A percentile compares a stretch with the other conserved stretches of the same genome.
These are phyloP conservation scores for Trichomycterus rosablanca DNA, from an alignment of 2,113 vertebrate genomes.

Conservation along the genomic window DNA sequence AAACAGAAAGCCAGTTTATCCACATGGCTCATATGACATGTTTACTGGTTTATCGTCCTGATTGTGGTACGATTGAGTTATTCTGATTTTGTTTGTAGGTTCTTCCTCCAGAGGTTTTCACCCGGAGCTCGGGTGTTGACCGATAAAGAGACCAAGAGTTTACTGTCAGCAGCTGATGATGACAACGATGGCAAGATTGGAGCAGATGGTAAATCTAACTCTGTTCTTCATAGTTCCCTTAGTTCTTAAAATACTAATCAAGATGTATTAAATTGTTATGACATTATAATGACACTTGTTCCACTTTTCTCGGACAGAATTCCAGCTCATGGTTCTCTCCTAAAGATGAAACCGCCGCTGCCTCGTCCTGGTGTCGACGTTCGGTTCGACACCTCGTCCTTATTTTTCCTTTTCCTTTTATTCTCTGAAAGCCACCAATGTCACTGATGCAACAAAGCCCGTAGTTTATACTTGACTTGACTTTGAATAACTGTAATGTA, in stretches of 20 bases:
- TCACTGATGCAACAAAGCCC: conserved; percentile 28
- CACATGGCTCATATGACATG: too few species aligned
- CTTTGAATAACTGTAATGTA: conserved; percentile 53
- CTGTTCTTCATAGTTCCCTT: too few species aligned
- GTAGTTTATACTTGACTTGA: conserved; percentile 31
- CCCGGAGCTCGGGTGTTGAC: conserved; percentile 82
- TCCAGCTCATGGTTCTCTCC: conserved; percentile 85
- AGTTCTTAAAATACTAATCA: too few species aligned
- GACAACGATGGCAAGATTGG: conserved; percentile 90
- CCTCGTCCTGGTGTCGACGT: conserved; percentile 42
- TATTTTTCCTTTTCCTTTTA: conserved; percentile 3
- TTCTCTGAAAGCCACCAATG: conserved; percentile 16
- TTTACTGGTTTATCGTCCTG: neutral
- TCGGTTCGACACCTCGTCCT: conserved; percentile 25
- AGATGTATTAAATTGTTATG: neutral
- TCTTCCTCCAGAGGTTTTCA: conserved; percentile 90
- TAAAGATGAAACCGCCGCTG: conserved; percentile 56
- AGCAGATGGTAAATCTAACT: conserved; percentile 72
- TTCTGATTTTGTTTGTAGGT: conserved; percentile 62
- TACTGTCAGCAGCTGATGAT: conserved; percentile 80
- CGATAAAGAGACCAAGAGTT: conserved; percentile 79
- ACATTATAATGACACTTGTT: too few species aligned
- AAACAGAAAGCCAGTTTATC: too few species aligned
- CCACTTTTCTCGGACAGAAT: too few species aligned
- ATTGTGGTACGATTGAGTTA: neutral